Base-by-base conservation (phyloP, 2,113 vertebrate genomes). In the Hymenochirus boettgeri region DNA sequence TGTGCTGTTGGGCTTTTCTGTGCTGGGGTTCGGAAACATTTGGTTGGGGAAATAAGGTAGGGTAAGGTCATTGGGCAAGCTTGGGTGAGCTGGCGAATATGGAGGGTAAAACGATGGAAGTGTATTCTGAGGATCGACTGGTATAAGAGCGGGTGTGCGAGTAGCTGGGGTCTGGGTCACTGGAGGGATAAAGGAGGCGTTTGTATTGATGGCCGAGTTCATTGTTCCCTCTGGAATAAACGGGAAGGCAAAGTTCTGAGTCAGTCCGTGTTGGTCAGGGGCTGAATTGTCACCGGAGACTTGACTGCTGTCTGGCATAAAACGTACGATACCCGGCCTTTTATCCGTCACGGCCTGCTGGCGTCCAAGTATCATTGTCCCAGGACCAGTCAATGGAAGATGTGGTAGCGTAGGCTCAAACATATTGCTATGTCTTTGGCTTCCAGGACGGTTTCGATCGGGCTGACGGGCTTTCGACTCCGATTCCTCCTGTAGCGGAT, bases 1-100 rank as follows among this genome's bases (percentile, higher is more conserved):
- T 29, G 94, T 86, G 12, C 85, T 72, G 50, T 86, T 93, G 0
- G 90, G 85, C 71, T 98, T 98, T 74, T 98, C 96, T 0, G 92
- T 85, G 69, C 84, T 88, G 8, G 96, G 93, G 83, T 96, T 97
- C 26, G 92, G 90, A 80, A 98, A 99, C 92, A 98, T 98, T 63
- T 98, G 96, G 75, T 98, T 99, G 55, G 96, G 86, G 71, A 99
- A 99, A 74, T 99, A 99, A 61, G 94, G 93, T 45, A 99, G 85
- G 5, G 93, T 92, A 75, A 99, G 92, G 60, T 99, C 96, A 23
- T 95, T 95, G 72, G 96, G 86, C 37, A 99, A 88, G 66, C 91
- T 92, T 31, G 96, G 96, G 70, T 98, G 96, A 18, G 96, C 96
- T n/a, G 96, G 93, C 26, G 96, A 98, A 70, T 99, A 99, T 0